Evolutionary conservation across 2,113 vertebrate species (phyloP), one percentile per base, ranked within the genome.

Genomic region (Xerus inauris): DNA sequence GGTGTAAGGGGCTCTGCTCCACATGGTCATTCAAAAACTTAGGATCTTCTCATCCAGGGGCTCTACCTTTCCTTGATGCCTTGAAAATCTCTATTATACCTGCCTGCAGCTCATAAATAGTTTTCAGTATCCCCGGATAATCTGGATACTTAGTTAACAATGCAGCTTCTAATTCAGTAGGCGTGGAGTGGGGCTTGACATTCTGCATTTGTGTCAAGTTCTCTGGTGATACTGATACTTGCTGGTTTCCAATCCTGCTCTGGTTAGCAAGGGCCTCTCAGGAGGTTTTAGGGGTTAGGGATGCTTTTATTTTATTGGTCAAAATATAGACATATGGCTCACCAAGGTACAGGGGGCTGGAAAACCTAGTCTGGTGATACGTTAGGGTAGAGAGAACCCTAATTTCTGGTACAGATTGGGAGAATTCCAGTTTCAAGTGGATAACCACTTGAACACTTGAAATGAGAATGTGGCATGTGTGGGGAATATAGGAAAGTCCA

Each of bases 181-280:
- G 64, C 2, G 11, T 65, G 64, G 59, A 62, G 65, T 65, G 20
- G 9, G 40, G 30, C 28, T 51, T 76, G 40, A 94, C 47, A 54
- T 75, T 77, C 45, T 93, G 82, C 26, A 87, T 87, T 72, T 79
- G 42, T 26, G 47, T 57, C 62, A 87, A 11, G 32, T 30, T 93
- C 57, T 93, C 57, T 90, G 47, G 45, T 65, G 38, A 67, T 57
- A 57, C 19, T 76, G 67, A 40, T 24, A 72, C 71, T 38, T 77
- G 47, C 73, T 79, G 5, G 17, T 47, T 72, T 93, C 45, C 45
- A 87, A n/a, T 9, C 30, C 24, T 0, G 32, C 28, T 64, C 35
- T 71, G 40, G 76, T 90, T 59, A 93, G 35, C 45, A 87, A 83
- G 10, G 54, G 45, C 51, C 49, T 90, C 76, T 95, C 30, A 90